A percentile compares a stretch with the other conserved stretches of the same genome.
Evolutionary conservation across 2,113 vertebrate species (phyloP).

Genomic region (Taxidea taxus): DNA sequence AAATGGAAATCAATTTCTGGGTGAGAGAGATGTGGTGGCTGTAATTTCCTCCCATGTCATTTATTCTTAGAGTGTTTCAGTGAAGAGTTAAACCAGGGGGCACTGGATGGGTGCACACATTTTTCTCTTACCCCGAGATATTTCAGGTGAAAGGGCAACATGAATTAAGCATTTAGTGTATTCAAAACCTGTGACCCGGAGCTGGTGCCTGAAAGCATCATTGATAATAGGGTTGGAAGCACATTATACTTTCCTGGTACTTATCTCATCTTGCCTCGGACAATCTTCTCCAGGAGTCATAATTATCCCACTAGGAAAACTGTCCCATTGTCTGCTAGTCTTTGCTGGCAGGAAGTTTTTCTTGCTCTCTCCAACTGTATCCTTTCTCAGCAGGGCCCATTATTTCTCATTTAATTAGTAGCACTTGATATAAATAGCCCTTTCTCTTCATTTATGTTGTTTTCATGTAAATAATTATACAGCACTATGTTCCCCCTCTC

Average conservation of each 20-base stretch:
- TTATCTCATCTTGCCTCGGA: conserved; percentile 47
- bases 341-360: conserved; percentile 50
- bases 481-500: background rate
- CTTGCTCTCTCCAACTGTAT: conserved; percentile 47
- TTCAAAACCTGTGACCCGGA: conserved; percentile 25
- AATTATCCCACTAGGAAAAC: conserved; percentile 73
- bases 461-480: conserved; percentile 67
- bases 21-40: background rate
- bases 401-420: conserved; percentile 76
- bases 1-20: conserved; percentile 48
- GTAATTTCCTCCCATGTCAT: background rate
- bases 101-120: conserved; percentile 17
- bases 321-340: conserved; percentile 48
- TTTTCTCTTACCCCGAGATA: conserved; percentile 52
- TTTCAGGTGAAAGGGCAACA: background rate
- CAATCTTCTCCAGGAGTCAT: conserved; percentile 50
- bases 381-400: conserved; percentile 59
- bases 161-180: conserved; percentile 69
- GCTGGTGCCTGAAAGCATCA: conserved; percentile 68
- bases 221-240: conserved; percentile 63
- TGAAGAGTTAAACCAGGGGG: conserved; percentile 47
- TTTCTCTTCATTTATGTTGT: conserved; percentile 65
- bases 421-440: conserved; percentile 56
- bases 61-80: conserved; percentile 35
- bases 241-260: conserved; percentile 55